Conservation (phyloP, 1,140 invertebrate genomes). For the Manduca sexta region DNA sequence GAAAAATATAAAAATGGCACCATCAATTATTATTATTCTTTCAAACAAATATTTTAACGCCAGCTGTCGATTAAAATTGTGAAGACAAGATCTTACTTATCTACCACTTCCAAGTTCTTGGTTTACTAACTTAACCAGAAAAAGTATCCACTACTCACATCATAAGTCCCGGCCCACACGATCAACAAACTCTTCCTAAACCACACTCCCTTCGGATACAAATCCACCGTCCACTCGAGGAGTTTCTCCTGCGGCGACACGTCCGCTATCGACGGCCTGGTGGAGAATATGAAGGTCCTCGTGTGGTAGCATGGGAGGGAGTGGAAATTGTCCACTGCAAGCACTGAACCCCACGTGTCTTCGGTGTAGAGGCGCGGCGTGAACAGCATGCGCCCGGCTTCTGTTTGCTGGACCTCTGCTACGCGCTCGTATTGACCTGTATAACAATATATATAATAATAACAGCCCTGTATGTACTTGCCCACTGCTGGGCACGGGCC, state of each 20-base stretch:
- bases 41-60: too few relatives aligned
- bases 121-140: too few relatives aligned
- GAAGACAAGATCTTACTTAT: too few relatives aligned
- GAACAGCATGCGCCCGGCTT: conserved; percentile 80
- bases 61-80: too few relatives aligned
- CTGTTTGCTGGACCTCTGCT: conserved; percentile 73
- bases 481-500: too few relatives aligned
- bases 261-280: conserved; percentile 36
- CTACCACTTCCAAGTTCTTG: too few relatives aligned
- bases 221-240: conserved; percentile 88
- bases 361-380: conserved; percentile 92
- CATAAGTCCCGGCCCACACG: conserved; percentile 85
- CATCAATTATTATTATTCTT: too few relatives aligned
- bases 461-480: too few relatives aligned
- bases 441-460: not conserved
- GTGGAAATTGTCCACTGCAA: conserved; percentile 86
- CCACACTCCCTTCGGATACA: conserved; percentile 92
- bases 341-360: conserved; percentile 80
- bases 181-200: conserved; percentile 88
- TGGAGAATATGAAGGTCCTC: conserved; percentile 84
- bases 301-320: conserved; percentile 83
- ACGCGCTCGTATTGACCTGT: conserved; percentile 74
- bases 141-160: conserved; percentile 77
- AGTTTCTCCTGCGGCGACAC: conserved; percentile 59
- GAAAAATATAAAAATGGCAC: too few relatives aligned